Percentiles rank a stretch among this genome's conserved stretches.
These are phyloP conservation scores for Chelonia mydas DNA, from an alignment of 2,797 vertebrate species.

Conservation along the genomic window DNA sequence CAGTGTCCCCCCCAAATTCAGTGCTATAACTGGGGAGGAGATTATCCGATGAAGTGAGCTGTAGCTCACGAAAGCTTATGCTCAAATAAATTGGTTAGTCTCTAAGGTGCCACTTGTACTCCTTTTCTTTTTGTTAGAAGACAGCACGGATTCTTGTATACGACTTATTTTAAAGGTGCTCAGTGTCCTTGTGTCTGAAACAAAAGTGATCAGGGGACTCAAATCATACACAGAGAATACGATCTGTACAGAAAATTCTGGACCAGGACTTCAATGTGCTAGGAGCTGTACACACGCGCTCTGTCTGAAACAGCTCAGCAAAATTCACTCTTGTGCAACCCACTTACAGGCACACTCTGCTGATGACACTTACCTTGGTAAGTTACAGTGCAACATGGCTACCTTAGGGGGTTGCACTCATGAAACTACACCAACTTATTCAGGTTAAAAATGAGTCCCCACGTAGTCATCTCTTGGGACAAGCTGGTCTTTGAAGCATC, in stretches of 20 bases:
- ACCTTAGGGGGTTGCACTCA: not conserved
- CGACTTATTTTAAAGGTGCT: not conserved
- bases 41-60: not conserved
- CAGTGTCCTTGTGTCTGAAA: not conserved
- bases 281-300: accelerated
- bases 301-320: not conserved
- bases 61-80: too few relatives aligned
- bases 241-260: not conserved
- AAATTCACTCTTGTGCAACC: not conserved
- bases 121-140: not conserved
- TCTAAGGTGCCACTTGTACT: too few relatives aligned
- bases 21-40: not conserved
- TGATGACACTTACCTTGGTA: not conserved
- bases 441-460: not conserved
- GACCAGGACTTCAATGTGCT: accelerated
- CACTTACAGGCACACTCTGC: not conserved
- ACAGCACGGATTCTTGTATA: not conserved
- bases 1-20: not conserved
- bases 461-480: not conserved
- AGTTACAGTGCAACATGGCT: not conserved
- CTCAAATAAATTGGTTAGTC: too few relatives aligned
- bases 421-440: not conserved
- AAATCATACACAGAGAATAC: not conserved
- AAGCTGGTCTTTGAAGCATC: not conserved
- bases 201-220: not conserved